Evolutionary conservation across 2,113 vertebrate genomes (phyloP), one percentile per base, ranked within the genome.

Genomic region (Paramisgurnus dabryanus): DNA sequence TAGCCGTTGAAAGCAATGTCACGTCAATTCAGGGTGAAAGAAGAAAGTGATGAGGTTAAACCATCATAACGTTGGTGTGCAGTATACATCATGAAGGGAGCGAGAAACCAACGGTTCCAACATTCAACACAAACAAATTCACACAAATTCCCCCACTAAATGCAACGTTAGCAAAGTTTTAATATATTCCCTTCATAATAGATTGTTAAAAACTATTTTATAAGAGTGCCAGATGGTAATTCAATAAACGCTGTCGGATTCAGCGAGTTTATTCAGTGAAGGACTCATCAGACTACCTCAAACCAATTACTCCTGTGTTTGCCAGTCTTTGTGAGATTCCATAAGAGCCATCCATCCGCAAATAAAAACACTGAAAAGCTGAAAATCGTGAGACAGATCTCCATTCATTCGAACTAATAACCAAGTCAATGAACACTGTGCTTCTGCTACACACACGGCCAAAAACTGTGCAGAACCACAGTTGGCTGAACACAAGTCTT

Each of bases 11-110:
- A 45, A 65, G 47, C 6, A 39, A n/a, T 47, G 67, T 61, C 73
- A 60, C 74, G 8, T 66, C 3, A 6, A 12, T 45, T 76, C 74
- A 18, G 74, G 66, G 66, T 3, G 10, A 15, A 45, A 66, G 63
- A 15, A 77, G 74, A 77, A 77, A 77, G 74, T 77, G 63, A 77
- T 22, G 61, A 13, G 74, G 74, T 66, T 66, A 77, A 77, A 77
- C 27, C 74, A 77, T 66, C 47, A 66, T 76, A 39, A 63, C 55
- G 45, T 40, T 66, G 74, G n/a, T 6, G 43, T 22, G 6, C 55
- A 45, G 53, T 43, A 60, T 12, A 3, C 13, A 39, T 63, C 39
- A 73, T 4, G 15, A 13, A 55, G 68, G n/a, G 41, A 63, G 15
- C n/a, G 45, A 73, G 40, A 43, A 15, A 60, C 50, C 53, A 27